A percentile compares a stretch with the other conserved stretches of the same genome.
Conservation (phyloP, 2,888 invertebrate genomes). For the Amblyjoppa fuscipennis region DNA sequence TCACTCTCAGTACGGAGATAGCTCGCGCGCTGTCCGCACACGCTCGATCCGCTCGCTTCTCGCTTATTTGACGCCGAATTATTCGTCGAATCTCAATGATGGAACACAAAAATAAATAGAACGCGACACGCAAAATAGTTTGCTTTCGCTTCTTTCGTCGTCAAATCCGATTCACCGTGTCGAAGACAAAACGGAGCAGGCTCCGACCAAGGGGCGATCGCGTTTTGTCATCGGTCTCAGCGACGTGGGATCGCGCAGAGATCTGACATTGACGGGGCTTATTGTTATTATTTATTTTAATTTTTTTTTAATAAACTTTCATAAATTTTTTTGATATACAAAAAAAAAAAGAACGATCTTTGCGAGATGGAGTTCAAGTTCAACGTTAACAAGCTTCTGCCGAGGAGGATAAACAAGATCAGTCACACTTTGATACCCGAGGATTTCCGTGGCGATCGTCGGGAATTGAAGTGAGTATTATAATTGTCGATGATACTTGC, state of each 20-base stretch:
- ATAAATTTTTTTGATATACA: slow-evolving; percentile 2
- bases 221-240: slow-evolving; percentile 30
- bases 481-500: neutral
- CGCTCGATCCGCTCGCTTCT: neutral
- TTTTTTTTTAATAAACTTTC: slow-evolving; percentile 2
- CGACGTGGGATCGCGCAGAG: neutral
- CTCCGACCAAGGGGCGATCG: slow-evolving; percentile 1
- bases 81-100: neutral
- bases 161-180: neutral
- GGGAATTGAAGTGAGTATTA: slow-evolving; percentile 81
- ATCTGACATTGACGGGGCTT: neutral
- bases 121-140: slow-evolving; percentile 16
- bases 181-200: slow-evolving; percentile 17
- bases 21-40: slow-evolving; percentile 54
- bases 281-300: neutral
- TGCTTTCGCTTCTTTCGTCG: neutral
- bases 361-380: slow-evolving; percentile 83
- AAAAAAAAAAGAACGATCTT: neutral
- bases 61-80: neutral
- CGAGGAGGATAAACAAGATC: slow-evolving; percentile 83
- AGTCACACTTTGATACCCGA: slow-evolving; percentile 82
- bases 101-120: neutral
- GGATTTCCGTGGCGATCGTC: slow-evolving; percentile 82
- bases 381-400: slow-evolving; percentile 82
- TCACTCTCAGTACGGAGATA: slow-evolving; percentile 60